phyloP scores from a whole-genome alignment of 2,888 invertebrate genomes.

The Lissonota sp. region DNA sequence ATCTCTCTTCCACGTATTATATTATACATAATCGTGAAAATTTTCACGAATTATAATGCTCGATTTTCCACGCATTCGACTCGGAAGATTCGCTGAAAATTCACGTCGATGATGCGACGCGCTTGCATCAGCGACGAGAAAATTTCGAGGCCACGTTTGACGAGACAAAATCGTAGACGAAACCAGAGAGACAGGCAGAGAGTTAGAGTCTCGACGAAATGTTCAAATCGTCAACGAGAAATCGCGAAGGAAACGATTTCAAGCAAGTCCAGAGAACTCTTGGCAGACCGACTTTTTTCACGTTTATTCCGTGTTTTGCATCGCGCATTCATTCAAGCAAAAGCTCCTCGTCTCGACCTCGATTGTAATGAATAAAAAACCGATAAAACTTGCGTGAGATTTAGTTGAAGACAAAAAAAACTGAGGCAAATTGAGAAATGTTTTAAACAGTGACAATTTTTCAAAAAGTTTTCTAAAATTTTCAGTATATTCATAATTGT shows the following conservation, averaged over 20 bases:
- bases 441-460: too few species aligned
- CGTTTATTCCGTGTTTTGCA: slow-evolving; percentile 20
- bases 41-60: neutral
- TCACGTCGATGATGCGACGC: neutral
- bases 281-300: slow-evolving; percentile 40
- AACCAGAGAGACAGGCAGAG: slow-evolving; percentile 1
- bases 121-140: slow-evolving; percentile 49
- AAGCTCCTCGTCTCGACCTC: neutral
- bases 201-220: neutral
- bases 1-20: too few species aligned
- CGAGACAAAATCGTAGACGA: slow-evolving; percentile 31
- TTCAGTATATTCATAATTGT: too few species aligned
- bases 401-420: too few species aligned
- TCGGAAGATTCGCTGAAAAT: neutral
- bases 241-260: neutral
- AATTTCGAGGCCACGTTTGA: slow-evolving; percentile 6
- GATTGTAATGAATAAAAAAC: neutral
- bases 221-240: slow-evolving; percentile 10
- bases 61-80: slow-evolving; percentile 1
- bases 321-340: too few species aligned
- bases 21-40: neutral
- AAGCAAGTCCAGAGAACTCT: slow-evolving; percentile 1
- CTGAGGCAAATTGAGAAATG: too few species aligned
- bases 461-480: too few species aligned
- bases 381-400: too few species aligned